Evolutionary conservation across 2,888 invertebrate species (phyloP).

Genomic region (Matsumyia berberina): DNA sequence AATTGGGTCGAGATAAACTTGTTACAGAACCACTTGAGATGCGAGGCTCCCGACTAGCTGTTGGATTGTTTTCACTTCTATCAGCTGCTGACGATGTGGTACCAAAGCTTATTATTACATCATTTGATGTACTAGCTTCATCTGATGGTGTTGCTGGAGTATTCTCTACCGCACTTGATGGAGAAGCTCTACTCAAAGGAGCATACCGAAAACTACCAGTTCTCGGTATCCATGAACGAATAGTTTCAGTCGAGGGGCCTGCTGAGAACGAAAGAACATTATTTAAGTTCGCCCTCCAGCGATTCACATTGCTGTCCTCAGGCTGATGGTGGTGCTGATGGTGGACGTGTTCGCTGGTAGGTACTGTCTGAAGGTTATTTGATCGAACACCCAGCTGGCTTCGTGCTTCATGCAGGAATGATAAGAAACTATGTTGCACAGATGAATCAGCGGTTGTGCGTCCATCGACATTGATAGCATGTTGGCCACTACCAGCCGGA

Average conservation of each 20-base stretch:
- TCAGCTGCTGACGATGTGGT: conserved; percentile 28
- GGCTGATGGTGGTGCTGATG: conserved; percentile 67
- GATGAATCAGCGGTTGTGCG: conserved; percentile 56
- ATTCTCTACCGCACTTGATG: conserved; percentile 60
- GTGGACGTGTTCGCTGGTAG: conserved; percentile 75
- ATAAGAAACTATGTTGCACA: conserved; percentile 78
- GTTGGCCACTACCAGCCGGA: conserved; percentile 38
- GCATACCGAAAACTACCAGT: conserved; percentile 80
- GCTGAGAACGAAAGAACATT: conserved; percentile 81
- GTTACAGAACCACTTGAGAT: conserved; percentile 23
- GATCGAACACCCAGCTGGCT: conserved; percentile 76
- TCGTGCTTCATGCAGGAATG: conserved; percentile 77
- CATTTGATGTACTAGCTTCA: conserved; percentile 18
- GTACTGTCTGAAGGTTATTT: conserved; percentile 69
- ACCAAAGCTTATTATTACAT: conserved; percentile 56
- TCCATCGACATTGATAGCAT: conserved; percentile 49
- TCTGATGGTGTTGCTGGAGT: conserved; percentile 19
- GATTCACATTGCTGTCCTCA: conserved; percentile 64
- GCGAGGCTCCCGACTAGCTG: conserved; percentile 34
- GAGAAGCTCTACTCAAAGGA: conserved; percentile 69
- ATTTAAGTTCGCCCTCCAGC: conserved; percentile 81
- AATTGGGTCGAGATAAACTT: conserved; percentile 47
- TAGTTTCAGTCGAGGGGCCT: conserved; percentile 80
- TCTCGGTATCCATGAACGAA: conserved; percentile 81
- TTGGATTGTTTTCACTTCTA: conserved; percentile 40